These are phyloP conservation scores for Mesoligia furuncula DNA, from an alignment of 2,888 invertebrate species.

Conservation along the genomic window DNA sequence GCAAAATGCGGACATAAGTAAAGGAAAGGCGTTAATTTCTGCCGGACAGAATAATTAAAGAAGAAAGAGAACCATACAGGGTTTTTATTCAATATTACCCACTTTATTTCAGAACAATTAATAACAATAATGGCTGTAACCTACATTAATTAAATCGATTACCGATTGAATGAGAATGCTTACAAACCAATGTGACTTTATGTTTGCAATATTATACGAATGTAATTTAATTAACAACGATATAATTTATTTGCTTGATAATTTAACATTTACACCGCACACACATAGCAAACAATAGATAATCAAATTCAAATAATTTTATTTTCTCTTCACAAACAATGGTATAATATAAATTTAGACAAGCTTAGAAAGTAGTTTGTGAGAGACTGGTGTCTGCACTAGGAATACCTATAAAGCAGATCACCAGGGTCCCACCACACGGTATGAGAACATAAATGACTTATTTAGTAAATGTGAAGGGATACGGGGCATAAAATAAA, in stretches of 20 bases:
- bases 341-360: too few relatives aligned
- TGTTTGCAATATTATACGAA: not conserved
- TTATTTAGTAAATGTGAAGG: too few relatives aligned
- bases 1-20: conserved; percentile 18
- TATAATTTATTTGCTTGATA: not conserved
- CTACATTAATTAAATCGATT: not conserved
- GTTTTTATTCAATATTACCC: not conserved
- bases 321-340: too few relatives aligned
- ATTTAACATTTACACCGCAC: not conserved
- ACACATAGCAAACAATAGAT: not conserved
- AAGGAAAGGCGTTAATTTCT: conserved; percentile 19
- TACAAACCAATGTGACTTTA: not conserved
- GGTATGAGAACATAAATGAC: too few relatives aligned
- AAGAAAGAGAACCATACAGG: not conserved
- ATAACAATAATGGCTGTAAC: not conserved
- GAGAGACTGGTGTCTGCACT: too few relatives aligned
- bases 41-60: conserved; percentile 2
- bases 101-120: not conserved
- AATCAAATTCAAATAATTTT: too few relatives aligned
- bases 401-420: too few relatives aligned
- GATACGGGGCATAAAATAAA: too few relatives aligned
- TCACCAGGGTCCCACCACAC: too few relatives aligned
- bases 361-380: too few relatives aligned
- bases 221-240: not conserved
- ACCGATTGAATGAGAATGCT: not conserved